Evolutionary conservation across 2,888 invertebrate genomes (phyloP), one percentile per base, ranked within the genome.

Genomic region (Torymus auratus): DNA sequence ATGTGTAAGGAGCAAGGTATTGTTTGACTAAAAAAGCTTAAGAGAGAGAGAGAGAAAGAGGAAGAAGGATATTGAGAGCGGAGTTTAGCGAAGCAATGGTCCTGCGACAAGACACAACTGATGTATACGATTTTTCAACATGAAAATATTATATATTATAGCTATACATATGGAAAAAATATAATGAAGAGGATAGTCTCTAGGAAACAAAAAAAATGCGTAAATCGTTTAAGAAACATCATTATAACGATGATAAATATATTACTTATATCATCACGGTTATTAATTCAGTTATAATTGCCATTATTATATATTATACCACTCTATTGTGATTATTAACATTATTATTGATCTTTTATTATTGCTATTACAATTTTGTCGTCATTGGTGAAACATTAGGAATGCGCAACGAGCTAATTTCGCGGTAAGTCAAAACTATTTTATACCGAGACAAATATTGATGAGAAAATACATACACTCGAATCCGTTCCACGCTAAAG

Each of bases 101-200:
- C 89, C 88, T 89, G 90, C 89, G 89, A 91, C 90, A 89, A 90
- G 89, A 91, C 91, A 91, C 84, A 85, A 85, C 90, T 91, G 91
- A 91, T 91, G 91, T 91, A 91, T 91, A 91, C 91, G 91, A 91
- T 91, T 91, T 91, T 91, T 91, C 91, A 91, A 91, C 89, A 90
- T 89, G 89, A 86, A 90, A 90, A 90, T 89, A 89, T 89, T 87
- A 89, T 90, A 91, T 90, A 90, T 89, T 90, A 89, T 90, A 90
- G 89, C 89, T 90, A 90, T 90, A 90, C 87, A 88, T 87, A 89
- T 88, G 89, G 86, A 89, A 41, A 41, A 41, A 87, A 86, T 89
- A 88, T 87, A 85, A 84, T 87, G 86, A 87, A 87, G 87, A 88
- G 86, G 85, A 88, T 90, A 90, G 89, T 88, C 88, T 87, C 85